Evolutionary conservation across 2,888 invertebrate genomes (phyloP), one percentile per base, ranked within the genome.

Genomic region (Drosophila heteroneura): DNA sequence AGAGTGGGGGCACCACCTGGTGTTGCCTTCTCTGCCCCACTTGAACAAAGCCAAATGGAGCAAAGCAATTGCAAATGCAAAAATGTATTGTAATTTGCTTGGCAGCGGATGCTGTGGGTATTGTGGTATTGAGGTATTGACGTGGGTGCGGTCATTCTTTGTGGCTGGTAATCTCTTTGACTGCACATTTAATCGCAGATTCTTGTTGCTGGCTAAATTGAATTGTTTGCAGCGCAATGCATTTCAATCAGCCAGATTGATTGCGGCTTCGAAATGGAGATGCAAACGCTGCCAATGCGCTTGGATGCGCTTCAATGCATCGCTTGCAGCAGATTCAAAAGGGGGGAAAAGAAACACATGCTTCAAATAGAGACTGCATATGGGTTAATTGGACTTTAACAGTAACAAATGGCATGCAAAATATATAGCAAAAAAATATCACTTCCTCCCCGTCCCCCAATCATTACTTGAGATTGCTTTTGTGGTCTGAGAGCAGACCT

Each of bases 151-250:
- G 79, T 73, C 74, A 66, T 26, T 33, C 54, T 68, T 82, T 74
- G 81, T 60, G 79, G 73, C 62, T 64, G 37, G 60, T 82, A 78
- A 83, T 86, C 81, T 78, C 70, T 76, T 69, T 68, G 69, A 58
- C 51, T 63, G 79, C 74, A 82, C 78, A 66, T 68, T 74, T 81
- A 77, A 86, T 86, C 70, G 86, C 57, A 66, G 59, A 70, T 61
- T 84, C 62, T 68, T 72, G 82, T 79, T 71, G 83, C 33, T 73
- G 79, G 79, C 70, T 70, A 81, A 83, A 84, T 84, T 84, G 86
- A 88, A 81, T 85, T 84, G 83, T 74, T 81, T 79, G 79, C 66
- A 80, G 78, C 69, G 79, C 70, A 68, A 67, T 26, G 47, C 80
- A 78, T 78, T 80, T 80, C 75, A 78, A 82, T 80, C 82, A 75